Conservation (phyloP, 2,113 vertebrate genomes). For the Triplophysa tibetana region DNA sequence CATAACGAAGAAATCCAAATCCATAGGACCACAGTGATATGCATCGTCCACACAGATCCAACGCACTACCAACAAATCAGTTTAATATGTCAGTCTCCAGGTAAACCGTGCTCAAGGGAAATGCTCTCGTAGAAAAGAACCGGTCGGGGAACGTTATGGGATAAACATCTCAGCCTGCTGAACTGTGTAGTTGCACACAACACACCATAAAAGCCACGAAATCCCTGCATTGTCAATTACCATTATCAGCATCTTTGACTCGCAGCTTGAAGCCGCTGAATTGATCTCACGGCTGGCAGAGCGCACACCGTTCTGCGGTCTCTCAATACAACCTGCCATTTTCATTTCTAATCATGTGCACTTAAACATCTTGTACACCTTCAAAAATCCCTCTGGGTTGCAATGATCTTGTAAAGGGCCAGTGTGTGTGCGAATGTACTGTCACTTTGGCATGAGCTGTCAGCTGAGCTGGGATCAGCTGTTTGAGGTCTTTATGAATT, state of each 20-base stretch:
- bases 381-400: neutral
- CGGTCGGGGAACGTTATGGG: conserved; percentile 23
- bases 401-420: neutral
- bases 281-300: conserved; percentile 23
- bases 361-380: neutral
- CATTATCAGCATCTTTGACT: conserved; percentile 30
- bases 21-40: neutral
- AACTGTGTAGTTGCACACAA: conserved; percentile 6
- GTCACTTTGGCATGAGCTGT: neutral
- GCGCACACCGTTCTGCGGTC: neutral
- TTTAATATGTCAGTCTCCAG: conserved; percentile 36
- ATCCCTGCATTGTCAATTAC: conserved; percentile 43
- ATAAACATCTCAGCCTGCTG: conserved; percentile 38
- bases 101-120: conserved; percentile 38
- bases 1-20: neutral
- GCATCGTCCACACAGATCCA: neutral
- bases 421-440: neutral
- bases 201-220: conserved; percentile 19
- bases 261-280: conserved; percentile 22
- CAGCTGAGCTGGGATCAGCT: neutral
- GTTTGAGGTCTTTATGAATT: conserved; percentile 7
- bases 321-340: neutral
- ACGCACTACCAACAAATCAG: conserved; percentile 25
- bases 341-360: neutral
- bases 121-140: conserved; percentile 17